Evolutionary conservation across 2,888 invertebrate species (phyloP), one percentile per base, ranked within the genome.

Genomic region (Trissonchulus latispiculum): DNA sequence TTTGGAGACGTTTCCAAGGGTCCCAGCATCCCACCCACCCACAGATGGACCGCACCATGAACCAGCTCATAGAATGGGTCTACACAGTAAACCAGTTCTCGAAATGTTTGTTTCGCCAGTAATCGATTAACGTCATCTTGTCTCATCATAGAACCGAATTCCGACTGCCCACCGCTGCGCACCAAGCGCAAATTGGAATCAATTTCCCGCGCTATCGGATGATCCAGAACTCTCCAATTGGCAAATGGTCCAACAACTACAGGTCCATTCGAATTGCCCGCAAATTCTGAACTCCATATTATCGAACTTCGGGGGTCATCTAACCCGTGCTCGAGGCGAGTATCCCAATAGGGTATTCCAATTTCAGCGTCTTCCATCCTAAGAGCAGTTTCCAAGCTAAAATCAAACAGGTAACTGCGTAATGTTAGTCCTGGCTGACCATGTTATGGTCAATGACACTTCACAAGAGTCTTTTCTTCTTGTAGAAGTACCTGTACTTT

Each of bases 331-430:
- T 84, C 84, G 35, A 83, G 77, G 0, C 80, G 80, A n/a, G 80
- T 80, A 77, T 84, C 84, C 83, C 83, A 83, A 75, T 82, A 84
- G 0, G 83, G 83, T 3, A 83, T 75, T n/a, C 79, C 78, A 15
- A 83, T 78, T 33, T 79, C 77, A 1, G 82, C 81, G 3, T 82
- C n/a, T n/a, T n/a, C n/a, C n/a, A n/a, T n/a, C n/a, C n/a, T n/a
- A n/a, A n/a, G n/a, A n/a, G n/a, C n/a, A n/a, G n/a, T n/a, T n/a
- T n/a, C n/a, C 29, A 72, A 3, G n/a, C 70, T 72, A 36, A 67
- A 71, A 71, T n/a, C n/a, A n/a, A n/a, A n/a, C n/a, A n/a, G n/a
- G n/a, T n/a, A n/a, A n/a, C n/a, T n/a, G n/a, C n/a, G n/a, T n/a
- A n/a, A n/a, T n/a, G n/a, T n/a, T n/a, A n/a, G n/a, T n/a, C n/a